Evolutionary conservation across 2,888 invertebrate species (phyloP).

Genomic region (Allolobophora icterica): DNA sequence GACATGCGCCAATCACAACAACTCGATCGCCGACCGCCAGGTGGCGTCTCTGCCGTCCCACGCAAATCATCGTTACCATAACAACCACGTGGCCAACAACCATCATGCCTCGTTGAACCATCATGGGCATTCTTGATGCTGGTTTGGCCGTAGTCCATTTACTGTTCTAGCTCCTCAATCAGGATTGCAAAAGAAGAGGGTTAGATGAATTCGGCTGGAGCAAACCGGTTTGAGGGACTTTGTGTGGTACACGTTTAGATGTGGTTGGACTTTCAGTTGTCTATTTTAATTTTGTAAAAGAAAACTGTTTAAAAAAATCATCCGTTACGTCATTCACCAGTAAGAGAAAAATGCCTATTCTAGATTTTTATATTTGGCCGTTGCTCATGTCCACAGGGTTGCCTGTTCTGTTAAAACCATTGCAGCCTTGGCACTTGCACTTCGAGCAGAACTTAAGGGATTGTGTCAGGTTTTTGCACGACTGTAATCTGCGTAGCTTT

Average conservation of each 20-base stretch:
- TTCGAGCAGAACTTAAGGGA: not conserved
- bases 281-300: not conserved
- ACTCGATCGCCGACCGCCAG: not conserved
- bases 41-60: not conserved
- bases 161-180: constrained; percentile 9
- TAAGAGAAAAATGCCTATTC: not conserved
- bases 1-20: not conserved
- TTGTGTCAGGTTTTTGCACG: not conserved
- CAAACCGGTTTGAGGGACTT: not conserved
- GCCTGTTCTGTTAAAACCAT: constrained; percentile 1
- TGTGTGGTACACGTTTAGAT: not conserved
- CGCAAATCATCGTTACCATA: constrained; percentile 19
- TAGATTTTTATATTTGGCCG: constrained; percentile 25
- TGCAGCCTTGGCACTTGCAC: constrained; percentile 10
- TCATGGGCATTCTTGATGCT: constrained; percentile 22
- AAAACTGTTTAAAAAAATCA: not conserved
- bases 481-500: not conserved
- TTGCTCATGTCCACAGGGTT: constrained; percentile 28
- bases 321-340: not conserved
- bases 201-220: not conserved
- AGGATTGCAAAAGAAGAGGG: constrained; percentile 11
- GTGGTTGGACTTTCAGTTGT: not conserved
- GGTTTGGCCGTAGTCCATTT: not conserved
- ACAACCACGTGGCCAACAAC: constrained; percentile 18
- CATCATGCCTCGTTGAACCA: constrained; percentile 18